Conservation (phyloP, 2,113 vertebrate species). For the Callopanchax toddi region DNA sequence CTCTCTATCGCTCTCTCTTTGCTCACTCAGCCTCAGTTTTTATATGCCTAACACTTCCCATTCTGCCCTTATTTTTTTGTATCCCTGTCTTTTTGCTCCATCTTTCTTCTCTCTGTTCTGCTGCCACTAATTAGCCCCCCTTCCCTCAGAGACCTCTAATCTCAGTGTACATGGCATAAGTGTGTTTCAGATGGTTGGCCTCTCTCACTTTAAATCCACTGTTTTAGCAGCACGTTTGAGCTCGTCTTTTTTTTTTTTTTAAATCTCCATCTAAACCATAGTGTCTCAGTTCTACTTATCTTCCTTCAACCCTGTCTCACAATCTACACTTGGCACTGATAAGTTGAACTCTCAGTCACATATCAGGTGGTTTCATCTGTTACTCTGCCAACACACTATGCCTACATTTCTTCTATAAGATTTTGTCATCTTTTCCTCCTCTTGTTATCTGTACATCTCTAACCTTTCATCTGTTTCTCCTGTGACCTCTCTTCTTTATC, state of each 20-base stretch:
- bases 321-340: constrained; percentile 1
- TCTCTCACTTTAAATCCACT: constrained; percentile 23
- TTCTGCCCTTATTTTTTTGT: constrained; percentile 5
- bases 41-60: constrained; percentile 10
- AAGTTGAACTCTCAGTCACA: constrained; percentile 36
- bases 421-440: constrained; percentile 25
- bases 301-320: constrained; percentile 11
- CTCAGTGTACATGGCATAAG: constrained; percentile 44
- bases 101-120: constrained; percentile 8
- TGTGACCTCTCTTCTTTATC: constrained; percentile 9
- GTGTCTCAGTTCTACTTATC: constrained; percentile 10
- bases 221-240: constrained; percentile 36
- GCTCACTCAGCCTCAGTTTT: constrained; percentile 21
- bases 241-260: constrained; percentile 25
- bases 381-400: background rate
- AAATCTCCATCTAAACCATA: constrained; percentile 29
- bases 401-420: constrained; percentile 12
- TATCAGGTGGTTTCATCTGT: constrained; percentile 20
- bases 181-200: constrained; percentile 46
- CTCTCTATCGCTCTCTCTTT: constrained; percentile 4
- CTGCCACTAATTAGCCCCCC: constrained; percentile 54
- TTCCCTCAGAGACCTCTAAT: constrained; percentile 47
- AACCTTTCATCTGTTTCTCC: background rate
- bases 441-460: constrained; percentile 1
- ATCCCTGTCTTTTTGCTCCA: too few relatives aligned